Evolutionary conservation across 2,888 invertebrate species (phyloP).

Genomic region (Flexamia atlantica): DNA sequence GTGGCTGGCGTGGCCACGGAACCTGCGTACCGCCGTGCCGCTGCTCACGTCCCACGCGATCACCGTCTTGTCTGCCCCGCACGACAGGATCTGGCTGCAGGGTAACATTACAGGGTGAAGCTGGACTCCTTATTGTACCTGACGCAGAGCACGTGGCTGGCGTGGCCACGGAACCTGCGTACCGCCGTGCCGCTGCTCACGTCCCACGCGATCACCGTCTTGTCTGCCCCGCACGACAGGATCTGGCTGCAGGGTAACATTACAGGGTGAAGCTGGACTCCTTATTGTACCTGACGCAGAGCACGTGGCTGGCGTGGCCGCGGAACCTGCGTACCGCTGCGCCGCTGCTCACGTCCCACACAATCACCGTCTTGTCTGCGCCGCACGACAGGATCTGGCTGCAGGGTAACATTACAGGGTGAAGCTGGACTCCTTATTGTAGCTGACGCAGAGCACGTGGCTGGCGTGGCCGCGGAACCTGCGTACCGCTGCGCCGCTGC

Average conservation of each 20-base stretch:
- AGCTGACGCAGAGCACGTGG: constrained; percentile 90
- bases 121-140: constrained; percentile 97
- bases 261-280: constrained; percentile 95
- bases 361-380: constrained; percentile 93
- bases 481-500: constrained; percentile 90
- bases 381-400: constrained; percentile 94
- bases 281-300: constrained; percentile 94
- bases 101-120: constrained; percentile 93
- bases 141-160: constrained; percentile 90
- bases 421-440: constrained; percentile 96
- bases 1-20: constrained; percentile 92
- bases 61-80: constrained; percentile 95
- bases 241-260: constrained; percentile 90
- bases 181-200: constrained; percentile 94
- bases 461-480: constrained; percentile 93
- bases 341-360: constrained; percentile 98
- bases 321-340: constrained; percentile 90
- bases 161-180: constrained; percentile 92
- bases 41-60: constrained; percentile 98
- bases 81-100: constrained; percentile 88
- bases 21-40: constrained; percentile 89
- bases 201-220: constrained; percentile 97
- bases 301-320: constrained; percentile 93
- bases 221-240: constrained; percentile 93
- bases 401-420: constrained; percentile 90